Evolutionary conservation across 2,888 invertebrate species (phyloP), one percentile per base, ranked within the genome.

Genomic region (Xestia c-nigrum): DNA sequence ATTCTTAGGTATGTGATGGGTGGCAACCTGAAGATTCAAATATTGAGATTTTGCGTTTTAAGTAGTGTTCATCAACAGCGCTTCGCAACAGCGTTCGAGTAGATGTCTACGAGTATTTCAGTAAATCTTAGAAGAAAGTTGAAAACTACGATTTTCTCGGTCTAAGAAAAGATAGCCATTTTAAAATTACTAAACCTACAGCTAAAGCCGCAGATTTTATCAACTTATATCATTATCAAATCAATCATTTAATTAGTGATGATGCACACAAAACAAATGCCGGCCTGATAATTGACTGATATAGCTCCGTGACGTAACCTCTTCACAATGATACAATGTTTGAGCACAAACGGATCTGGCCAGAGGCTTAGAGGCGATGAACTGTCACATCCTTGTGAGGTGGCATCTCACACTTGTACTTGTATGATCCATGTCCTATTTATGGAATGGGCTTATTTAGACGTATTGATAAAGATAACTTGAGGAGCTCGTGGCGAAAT

Each of bases 221-320:
- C 40, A 5, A 73, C 66, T 14, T 14, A 57, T 57, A 31, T 31
- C 31, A 31, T 31, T 24, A 57, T 38, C 64, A 19, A 72, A 61
- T 65, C 59, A 46, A 74, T 76, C 21, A 38, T 81, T 81, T 80
- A 86, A 88, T 88, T 80, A 88, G 74, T 77, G 86, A 76, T 86
- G 84, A 81, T 81, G 67, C 72, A 57, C 38, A 46, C 73, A 76
- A 80, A 81, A 74, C 71, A 83, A 84, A 87, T 66, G 57, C 66
- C 64, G 31, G 4, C 14, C 64, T 16, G 57, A 82, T 71, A 71
- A 80, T 66, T 79, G 76, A 63, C 64, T 57, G 61, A 59, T 79
- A 74, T 75, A 86, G 76, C 65, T 19, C 9, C 31, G 78, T 86
- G 88, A 86, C 85, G 87, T 72, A 74, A 87, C 2, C 65, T 21